Evolutionary conservation across 2,113 vertebrate species (phyloP).

Genomic region (Pseudorhombus dupliciocellatus): DNA sequence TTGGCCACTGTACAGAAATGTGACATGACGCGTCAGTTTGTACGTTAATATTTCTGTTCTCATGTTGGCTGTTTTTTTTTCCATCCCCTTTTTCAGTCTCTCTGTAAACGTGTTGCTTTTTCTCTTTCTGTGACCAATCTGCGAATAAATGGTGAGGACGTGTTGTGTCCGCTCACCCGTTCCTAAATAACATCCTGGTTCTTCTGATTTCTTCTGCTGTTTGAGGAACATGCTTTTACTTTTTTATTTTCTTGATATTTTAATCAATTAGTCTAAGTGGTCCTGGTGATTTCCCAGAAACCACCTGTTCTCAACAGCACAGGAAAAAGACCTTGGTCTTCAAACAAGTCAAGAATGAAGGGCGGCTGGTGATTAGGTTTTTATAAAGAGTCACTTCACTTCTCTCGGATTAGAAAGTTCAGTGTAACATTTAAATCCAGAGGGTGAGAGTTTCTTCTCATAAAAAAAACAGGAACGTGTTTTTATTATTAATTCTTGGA

Average conservation of each 20-base stretch:
- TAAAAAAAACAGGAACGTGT: background rate
- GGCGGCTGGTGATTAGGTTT: background rate
- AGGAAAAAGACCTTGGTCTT: background rate
- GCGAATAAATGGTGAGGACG: slow-evolving; percentile 77
- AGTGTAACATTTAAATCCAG: no score
- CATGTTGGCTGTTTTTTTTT: slow-evolving; percentile 38
- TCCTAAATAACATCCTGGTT: slow-evolving; percentile 53
- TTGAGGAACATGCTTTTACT: background rate
- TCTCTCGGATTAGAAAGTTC: slow-evolving; percentile 12
- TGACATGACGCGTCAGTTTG: slow-evolving; percentile 42
- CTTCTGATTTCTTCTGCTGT: slow-evolving; percentile 39
- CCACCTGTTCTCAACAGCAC: no score
- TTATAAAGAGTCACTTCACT: background rate
- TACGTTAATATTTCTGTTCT: slow-evolving; percentile 55
- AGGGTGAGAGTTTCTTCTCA: background rate
- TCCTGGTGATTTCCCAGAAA: background rate
- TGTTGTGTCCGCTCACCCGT: slow-evolving; percentile 64
- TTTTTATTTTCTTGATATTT: slow-evolving; percentile 1
- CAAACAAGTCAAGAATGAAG: background rate
- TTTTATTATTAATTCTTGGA: background rate
- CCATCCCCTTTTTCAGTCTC: slow-evolving; percentile 35
- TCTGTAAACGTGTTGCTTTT: slow-evolving; percentile 66
- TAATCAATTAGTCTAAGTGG: background rate
- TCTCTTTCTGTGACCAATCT: slow-evolving; percentile 75
- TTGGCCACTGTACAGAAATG: slow-evolving; percentile 64